Base-by-base conservation (phyloP, 1,140 invertebrate species). In the Nebria ingens region DNA sequence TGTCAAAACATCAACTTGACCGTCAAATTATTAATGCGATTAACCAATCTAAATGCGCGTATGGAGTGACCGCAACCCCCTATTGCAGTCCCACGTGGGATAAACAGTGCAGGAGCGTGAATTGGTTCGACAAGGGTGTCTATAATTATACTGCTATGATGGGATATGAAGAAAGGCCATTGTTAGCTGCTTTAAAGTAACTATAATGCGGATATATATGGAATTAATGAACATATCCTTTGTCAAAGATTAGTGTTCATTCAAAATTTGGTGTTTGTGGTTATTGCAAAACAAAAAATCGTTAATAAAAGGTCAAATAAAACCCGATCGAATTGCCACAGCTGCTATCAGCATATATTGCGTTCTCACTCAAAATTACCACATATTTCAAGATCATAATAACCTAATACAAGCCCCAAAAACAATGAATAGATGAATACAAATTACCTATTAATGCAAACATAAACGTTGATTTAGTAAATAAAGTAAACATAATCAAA, bases 391-490 rank as follows among this genome's bases (percentile, higher is more conserved):
- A 34, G n/a, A 34, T 34, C 6, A 6, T 34, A n/a, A n/a, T 34
- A 34, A 9, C 25, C n/a, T 6, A 34, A 34, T 9, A n/a, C 19
- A 52, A 54, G 54, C 53, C 38, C 22, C 49, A 55, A 55, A 54
- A 54, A 45, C 56, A 29, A 23, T 52, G 19, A 53, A 19, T 51
- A n/a, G 11, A 13, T 25, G 6, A 23, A 17, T 17, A n/a, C n/a
- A 42, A 2, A 2, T 25, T 50, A 51, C 19, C 23, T 42, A 42
- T 51, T 12, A 50, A 25, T 19, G 15, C 42, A 19, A 25, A 49
- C 21, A 34, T 23, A 20, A 34, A 25, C 34, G 54, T 50, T 25
- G 6, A 34, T 9, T n/a, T 34, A 34, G 25, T 34, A 9, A 34
- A n/a, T 6, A 34, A 34, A 34, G n/a, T 34, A n/a, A n/a, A n/a